Conservation (phyloP, 2,888 invertebrate species). For the Lithophane ornitopus region DNA sequence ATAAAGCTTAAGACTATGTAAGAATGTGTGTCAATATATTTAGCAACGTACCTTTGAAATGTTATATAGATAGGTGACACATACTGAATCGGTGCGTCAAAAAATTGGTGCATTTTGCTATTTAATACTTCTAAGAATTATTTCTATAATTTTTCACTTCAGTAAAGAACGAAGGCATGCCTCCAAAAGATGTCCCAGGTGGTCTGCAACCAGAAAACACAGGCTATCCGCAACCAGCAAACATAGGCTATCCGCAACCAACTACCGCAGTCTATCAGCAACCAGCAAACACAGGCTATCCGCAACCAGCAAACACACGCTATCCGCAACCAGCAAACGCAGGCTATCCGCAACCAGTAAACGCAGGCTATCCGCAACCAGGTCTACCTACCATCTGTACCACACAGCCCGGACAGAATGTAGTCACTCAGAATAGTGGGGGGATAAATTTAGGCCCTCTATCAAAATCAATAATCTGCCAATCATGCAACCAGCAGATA, state of each 20-base stretch:
- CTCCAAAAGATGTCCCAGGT: neutral
- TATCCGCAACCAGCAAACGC: neutral
- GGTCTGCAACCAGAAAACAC: neutral
- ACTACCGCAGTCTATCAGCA: no score
- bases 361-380: neutral
- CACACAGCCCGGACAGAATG: constrained; percentile 9
- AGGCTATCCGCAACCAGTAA: neutral
- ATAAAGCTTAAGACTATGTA: neutral
- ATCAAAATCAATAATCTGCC: constrained; percentile 78
- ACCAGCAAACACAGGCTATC: neutral
- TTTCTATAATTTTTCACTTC: neutral
- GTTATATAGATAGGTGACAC: neutral
- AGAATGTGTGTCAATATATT: neutral
- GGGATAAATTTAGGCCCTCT: constrained; percentile 64
- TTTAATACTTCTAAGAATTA: neutral
- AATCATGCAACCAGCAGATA: constrained; percentile 83
- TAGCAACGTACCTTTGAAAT: neutral
- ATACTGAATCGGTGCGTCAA: neutral
- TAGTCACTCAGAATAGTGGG: constrained; percentile 51
- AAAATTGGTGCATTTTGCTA: neutral
- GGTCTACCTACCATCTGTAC: neutral
- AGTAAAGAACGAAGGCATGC: constrained; percentile 13
- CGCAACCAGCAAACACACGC: neutral
- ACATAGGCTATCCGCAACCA: neutral
- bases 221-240: neutral